These are phyloP conservation scores for Actinia equina DNA, from an alignment of 64 coral and sea anemone species.

Conservation along the genomic window DNA sequence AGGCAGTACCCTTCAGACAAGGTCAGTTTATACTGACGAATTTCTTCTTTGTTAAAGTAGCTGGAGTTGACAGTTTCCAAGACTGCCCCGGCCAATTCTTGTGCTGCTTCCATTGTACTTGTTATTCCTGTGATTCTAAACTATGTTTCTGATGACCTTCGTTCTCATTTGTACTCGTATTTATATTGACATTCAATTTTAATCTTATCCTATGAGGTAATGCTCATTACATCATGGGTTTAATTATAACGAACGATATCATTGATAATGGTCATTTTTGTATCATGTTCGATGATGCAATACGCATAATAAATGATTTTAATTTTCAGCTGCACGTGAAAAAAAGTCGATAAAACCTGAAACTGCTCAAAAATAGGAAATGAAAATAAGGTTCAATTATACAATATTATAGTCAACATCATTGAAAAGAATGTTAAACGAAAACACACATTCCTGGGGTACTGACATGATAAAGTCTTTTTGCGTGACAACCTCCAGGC, in stretches of 20 bases:
- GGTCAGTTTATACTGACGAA: neutral
- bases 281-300: neutral
- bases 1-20: conserved; percentile 42
- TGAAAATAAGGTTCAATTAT: no score
- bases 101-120: neutral
- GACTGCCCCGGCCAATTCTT: neutral
- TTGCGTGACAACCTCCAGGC: neutral
- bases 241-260: neutral
- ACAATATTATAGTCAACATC: neutral
- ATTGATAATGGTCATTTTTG: neutral
- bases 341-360: neutral
- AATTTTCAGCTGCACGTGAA: neutral
- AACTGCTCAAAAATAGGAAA: no score
- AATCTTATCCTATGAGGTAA: neutral
- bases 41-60: conserved; percentile 4
- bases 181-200: neutral
- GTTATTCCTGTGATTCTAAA: neutral
- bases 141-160: neutral
- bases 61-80: neutral
- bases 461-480: neutral
- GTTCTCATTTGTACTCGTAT: neutral
- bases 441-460: neutral
- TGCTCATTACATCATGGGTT: neutral
- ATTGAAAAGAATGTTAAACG: neutral
- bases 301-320: neutral